These are phyloP conservation scores for Anastrepha ludens DNA, from an alignment of 1,140 invertebrate genomes.

Conservation along the genomic window DNA sequence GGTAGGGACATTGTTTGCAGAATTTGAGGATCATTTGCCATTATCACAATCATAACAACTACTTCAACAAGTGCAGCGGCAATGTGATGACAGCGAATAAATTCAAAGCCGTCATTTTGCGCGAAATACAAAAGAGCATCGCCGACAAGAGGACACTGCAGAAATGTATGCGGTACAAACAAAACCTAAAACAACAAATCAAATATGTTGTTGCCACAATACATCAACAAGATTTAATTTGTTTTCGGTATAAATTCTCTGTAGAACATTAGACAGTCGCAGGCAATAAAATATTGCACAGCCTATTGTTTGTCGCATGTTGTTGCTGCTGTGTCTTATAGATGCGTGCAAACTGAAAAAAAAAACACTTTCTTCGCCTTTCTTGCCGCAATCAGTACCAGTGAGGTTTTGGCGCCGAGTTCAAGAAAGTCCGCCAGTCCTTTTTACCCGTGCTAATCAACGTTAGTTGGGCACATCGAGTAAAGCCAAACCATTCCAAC, in stretches of 20 bases:
- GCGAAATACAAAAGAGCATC: background rate
- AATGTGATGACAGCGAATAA: background rate
- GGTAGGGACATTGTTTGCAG: background rate
- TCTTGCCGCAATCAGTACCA: no score
- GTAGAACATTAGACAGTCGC: background rate
- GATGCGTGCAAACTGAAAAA: background rate
- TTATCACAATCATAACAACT: constrained; percentile 1
- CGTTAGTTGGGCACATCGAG: no score
- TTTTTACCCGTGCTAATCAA: no score
- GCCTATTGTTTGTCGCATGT: background rate
- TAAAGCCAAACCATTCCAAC: no score
- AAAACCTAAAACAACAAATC: background rate
- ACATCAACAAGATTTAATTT: constrained; percentile 31
- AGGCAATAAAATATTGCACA: background rate
- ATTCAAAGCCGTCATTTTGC: background rate
- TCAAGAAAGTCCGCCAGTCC: no score
- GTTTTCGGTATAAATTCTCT: background rate
- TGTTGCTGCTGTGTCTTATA: background rate
- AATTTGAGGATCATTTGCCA: background rate
- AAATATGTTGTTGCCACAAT: background rate
- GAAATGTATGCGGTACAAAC: background rate
- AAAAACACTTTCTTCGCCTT: background rate
- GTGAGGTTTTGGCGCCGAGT: no score
- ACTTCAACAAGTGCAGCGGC: background rate
- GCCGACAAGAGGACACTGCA: background rate